A percentile compares a stretch with the other conserved stretches of the same genome.
These are phyloP conservation scores for Vandiemenella viatica DNA, from an alignment of 2,888 invertebrate genomes.

Conservation along the genomic window DNA sequence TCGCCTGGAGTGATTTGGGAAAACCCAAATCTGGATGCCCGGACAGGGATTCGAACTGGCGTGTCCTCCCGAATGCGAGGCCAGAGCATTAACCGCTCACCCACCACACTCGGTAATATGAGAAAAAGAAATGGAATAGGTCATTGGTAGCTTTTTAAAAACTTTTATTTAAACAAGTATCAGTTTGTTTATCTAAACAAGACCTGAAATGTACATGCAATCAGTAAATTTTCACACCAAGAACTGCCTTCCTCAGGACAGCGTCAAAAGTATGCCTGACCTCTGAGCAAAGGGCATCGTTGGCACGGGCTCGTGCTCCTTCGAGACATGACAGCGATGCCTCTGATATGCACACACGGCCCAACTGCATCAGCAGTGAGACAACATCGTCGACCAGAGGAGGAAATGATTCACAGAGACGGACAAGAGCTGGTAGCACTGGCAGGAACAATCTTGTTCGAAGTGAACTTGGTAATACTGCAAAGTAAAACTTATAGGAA, in stretches of 20 bases:
- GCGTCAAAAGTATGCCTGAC: conserved; percentile 29
- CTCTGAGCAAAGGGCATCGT: conserved; percentile 26
- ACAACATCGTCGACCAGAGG: conserved; percentile 81
- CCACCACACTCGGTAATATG: too few species aligned
- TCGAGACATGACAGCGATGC: conserved; percentile 43
- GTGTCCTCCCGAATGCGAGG: too few species aligned
- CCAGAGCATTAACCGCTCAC: too few species aligned
- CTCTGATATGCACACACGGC: conserved; percentile 70
- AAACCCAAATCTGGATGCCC: too few species aligned
- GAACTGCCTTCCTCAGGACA: conserved; percentile 29
- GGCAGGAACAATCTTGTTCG: conserved; percentile 70
- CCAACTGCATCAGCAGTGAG: conserved; percentile 69
- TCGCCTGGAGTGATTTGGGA: too few species aligned
- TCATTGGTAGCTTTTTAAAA: too few species aligned
- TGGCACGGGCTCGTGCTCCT: conserved; percentile 5
- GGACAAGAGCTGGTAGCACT: conserved; percentile 67
- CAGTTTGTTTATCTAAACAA: too few species aligned
- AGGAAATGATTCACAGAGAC: conserved; percentile 84
- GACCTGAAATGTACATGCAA: too few species aligned
- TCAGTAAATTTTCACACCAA: conserved; percentile 22
- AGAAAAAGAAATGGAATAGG: too few species aligned
- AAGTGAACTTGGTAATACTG: conserved; percentile 62
- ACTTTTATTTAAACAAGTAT: too few species aligned
- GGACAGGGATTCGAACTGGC: too few species aligned
- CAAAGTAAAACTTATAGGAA: too few species aligned